Percentiles rank a stretch among this genome's conserved stretches.
These are phyloP conservation scores for Clistopyga incitator DNA, from an alignment of 2,888 invertebrate species.

Conservation along the genomic window DNA sequence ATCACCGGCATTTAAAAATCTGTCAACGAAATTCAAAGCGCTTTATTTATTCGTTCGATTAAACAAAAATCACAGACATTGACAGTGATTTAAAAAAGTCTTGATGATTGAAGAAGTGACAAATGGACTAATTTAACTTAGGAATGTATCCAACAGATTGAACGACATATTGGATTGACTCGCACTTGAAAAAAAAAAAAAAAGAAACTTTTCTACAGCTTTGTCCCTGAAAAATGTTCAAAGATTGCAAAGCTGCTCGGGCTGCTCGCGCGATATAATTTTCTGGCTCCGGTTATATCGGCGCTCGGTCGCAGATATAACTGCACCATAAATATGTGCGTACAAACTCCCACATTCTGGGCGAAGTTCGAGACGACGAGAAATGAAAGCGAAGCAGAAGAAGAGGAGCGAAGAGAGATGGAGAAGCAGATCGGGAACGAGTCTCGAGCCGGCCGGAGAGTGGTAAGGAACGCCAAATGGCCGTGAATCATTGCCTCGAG, in stretches of 20 bases:
- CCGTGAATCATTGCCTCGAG: slow-evolving; percentile 73
- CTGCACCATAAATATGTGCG: slow-evolving; percentile 52
- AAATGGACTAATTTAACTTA: slow-evolving; percentile 28
- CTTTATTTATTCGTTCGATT: neutral
- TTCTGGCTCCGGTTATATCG: slow-evolving; percentile 49
- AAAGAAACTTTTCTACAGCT: slow-evolving; percentile 25
- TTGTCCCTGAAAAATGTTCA: neutral
- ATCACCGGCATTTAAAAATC: too few relatives aligned
- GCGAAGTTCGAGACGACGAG: slow-evolving; percentile 50
- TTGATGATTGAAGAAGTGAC: slow-evolving; percentile 48
- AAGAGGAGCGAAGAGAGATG: slow-evolving; percentile 29
- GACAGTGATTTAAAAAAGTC: neutral
- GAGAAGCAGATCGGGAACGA: slow-evolving; percentile 63
- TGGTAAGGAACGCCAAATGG: slow-evolving; percentile 65
- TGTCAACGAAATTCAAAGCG: neutral
- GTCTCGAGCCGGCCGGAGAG: slow-evolving; percentile 52
- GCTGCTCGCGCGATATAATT: slow-evolving; percentile 42
- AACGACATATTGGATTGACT: neutral
- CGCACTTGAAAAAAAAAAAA: neutral
- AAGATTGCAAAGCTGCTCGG: neutral
- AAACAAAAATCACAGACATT: neutral
- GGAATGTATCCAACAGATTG: slow-evolving; percentile 4
- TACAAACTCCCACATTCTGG: slow-evolving; percentile 60
- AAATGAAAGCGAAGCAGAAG: slow-evolving; percentile 17
- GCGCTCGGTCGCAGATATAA: slow-evolving; percentile 26